These are phyloP conservation scores for Monodelphis domestica DNA, from an alignment of 2,797 vertebrate genomes.

Conservation along the genomic window DNA sequence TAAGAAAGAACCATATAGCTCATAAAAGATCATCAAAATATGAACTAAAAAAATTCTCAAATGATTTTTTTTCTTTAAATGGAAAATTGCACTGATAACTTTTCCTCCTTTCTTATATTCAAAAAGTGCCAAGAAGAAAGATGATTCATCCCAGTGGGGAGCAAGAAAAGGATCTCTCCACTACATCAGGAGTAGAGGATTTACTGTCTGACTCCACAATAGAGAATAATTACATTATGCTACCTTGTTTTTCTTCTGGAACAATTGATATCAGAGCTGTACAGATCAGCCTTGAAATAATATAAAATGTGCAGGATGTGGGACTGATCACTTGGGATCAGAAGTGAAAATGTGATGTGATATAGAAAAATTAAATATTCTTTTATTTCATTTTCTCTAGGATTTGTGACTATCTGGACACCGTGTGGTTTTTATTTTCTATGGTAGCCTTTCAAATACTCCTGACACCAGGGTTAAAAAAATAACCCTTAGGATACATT, in stretches of 20 bases:
- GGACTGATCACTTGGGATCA: conserved; percentile 41
- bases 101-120: neutral
- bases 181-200: neutral
- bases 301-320: conserved; percentile 36
- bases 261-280: conserved; percentile 31
- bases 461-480: neutral
- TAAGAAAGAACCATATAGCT: conserved; percentile 14
- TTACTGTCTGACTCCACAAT: conserved; percentile 35
- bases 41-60: conserved; percentile 31
- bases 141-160: conserved; percentile 2
- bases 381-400: conserved; percentile 65
- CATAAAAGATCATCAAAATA: conserved; percentile 54
- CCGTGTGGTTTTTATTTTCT: conserved; percentile 59
- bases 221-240: conserved; percentile 26
- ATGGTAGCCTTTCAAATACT: conserved; percentile 24
- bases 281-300: conserved; percentile 31
- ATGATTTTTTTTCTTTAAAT: conserved; percentile 24
- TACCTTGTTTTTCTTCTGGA: conserved; percentile 15
- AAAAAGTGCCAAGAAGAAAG: conserved; percentile 49
- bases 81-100: conserved; percentile 39
- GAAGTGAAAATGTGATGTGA: neutral
- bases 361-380: conserved; percentile 41
- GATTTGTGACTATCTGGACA: conserved; percentile 48
- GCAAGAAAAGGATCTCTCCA: neutral
- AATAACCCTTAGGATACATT: neutral